phyloP scores from a whole-genome alignment of 2,113 vertebrate species.

The Circaetus cinerascens region DNA sequence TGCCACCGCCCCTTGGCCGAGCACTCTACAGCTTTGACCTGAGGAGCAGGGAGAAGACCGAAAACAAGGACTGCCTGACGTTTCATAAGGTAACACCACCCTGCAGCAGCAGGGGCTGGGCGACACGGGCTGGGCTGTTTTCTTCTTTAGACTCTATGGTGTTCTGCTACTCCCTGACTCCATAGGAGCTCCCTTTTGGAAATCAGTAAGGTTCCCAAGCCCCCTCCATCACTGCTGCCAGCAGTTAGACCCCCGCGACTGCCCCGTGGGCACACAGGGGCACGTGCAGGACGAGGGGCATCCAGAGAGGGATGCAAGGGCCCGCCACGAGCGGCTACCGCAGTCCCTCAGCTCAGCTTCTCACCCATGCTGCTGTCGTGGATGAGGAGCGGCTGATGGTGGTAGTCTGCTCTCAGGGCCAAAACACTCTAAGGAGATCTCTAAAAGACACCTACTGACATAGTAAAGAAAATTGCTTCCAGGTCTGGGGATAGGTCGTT shows the following conservation, averaged over 20 bases:
- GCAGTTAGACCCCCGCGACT: fast-evolving
- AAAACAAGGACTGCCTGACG: conserved; percentile 77
- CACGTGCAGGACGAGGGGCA: not conserved
- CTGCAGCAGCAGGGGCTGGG: not conserved
- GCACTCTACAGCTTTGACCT: conserved; percentile 82
- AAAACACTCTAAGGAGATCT: not conserved
- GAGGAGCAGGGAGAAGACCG: conserved; percentile 72
- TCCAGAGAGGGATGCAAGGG: fast-evolving
- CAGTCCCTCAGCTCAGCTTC: not conserved
- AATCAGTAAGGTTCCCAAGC: not conserved
- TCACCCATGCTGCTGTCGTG: fast-evolving
- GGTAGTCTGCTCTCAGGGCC: not conserved
- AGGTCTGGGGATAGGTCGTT: too few species aligned
- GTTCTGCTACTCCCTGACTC: not conserved
- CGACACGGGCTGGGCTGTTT: not conserved
- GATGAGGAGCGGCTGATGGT: not conserved
- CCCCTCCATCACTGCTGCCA: not conserved
- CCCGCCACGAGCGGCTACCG: fast-evolving
- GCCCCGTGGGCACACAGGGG: fast-evolving
- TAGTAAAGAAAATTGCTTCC: not conserved
- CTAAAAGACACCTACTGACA: not conserved
- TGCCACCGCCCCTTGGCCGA: conserved; percentile 78
- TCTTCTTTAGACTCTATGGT: fast-evolving
- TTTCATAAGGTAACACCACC: conserved; percentile 79
- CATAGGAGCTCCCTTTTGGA: not conserved